A percentile compares a stretch with the other conserved stretches of the same genome.
phyloP scores from a whole-genome alignment of 2,888 invertebrate genomes.

The Oscheius sp. region DNA sequence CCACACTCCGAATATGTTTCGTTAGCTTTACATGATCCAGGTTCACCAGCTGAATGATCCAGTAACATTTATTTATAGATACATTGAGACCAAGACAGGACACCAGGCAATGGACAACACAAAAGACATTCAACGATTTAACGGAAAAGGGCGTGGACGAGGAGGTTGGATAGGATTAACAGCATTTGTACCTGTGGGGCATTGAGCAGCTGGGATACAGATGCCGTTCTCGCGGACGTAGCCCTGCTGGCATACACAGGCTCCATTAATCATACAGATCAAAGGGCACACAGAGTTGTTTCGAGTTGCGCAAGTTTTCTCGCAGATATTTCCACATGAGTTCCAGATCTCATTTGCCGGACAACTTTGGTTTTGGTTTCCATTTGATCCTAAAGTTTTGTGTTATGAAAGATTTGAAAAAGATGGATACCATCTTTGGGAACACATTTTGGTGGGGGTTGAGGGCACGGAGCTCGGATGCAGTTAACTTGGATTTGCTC shows the following conservation, averaged over 20 bases:
- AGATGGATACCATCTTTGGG: conserved; percentile 11
- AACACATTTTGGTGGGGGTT: conserved; percentile 29
- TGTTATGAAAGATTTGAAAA: neutral
- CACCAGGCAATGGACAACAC: neutral
- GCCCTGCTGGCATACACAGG: conserved; percentile 15
- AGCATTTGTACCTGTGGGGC: conserved; percentile 14
- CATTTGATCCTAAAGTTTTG: conserved; percentile 12
- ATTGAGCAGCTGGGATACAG: conserved; percentile 13
- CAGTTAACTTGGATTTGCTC: conserved; percentile 14
- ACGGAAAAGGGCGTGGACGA: too few relatives aligned
- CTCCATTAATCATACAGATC: conserved; percentile 14
- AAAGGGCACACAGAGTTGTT: conserved; percentile 3
- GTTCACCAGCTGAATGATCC: neutral
- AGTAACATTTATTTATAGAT: neutral
- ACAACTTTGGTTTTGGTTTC: conserved; percentile 1
- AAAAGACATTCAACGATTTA: conserved; percentile 5
- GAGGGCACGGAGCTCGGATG: conserved; percentile 24
- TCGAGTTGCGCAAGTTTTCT: conserved; percentile 1
- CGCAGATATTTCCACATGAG: conserved; percentile 28
- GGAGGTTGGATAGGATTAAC: neutral
- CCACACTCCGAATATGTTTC: conserved; percentile 16
- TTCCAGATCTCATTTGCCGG: conserved; percentile 3
- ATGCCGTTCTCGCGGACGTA: conserved; percentile 23
- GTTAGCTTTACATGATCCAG: conserved; percentile 1
- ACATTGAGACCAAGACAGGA: conserved; percentile 18